Evolutionary conservation across 2,888 invertebrate species (phyloP).

Genomic region (Romanomermis culicivorax): DNA sequence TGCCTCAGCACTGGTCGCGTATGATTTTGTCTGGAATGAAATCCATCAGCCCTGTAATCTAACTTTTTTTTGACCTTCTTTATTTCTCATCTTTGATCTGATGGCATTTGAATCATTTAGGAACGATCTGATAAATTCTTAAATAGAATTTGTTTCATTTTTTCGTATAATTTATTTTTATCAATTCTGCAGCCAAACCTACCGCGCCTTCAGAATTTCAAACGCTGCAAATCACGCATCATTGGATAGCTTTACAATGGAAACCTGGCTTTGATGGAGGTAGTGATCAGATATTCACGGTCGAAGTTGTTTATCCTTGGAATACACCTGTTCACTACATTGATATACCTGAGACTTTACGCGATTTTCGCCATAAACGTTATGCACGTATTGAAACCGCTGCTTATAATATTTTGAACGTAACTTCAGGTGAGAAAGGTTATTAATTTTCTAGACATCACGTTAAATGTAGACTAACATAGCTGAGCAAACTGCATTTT

Average conservation of each 20-base stretch:
- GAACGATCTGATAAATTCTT: no score
- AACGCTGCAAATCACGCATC: slow-evolving; percentile 15
- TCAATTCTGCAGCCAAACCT: slow-evolving; percentile 17
- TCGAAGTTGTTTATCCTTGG: slow-evolving; percentile 1
- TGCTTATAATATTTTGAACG: background rate
- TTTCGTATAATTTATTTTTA: background rate
- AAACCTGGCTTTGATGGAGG: slow-evolving; percentile 25
- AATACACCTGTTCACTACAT: background rate
- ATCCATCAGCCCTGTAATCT: no score
- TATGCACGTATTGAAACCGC: slow-evolving; percentile 7
- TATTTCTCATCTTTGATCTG: no score
- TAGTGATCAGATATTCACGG: slow-evolving; percentile 13
- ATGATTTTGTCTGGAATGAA: no score
- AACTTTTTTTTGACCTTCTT: no score
- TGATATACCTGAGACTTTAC: background rate
- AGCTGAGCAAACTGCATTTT: no score
- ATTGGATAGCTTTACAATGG: slow-evolving; percentile 21
- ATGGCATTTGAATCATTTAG: no score
- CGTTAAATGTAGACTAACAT: no score
- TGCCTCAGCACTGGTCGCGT: no score
- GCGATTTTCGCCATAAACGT: background rate
- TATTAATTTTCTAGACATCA: no score
- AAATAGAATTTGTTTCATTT: background rate
- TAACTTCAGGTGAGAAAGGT: slow-evolving; percentile 1
- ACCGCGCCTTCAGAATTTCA: slow-evolving; percentile 16